Evolutionary conservation across 2,888 invertebrate species (phyloP).

Genomic region (Ceratothoa steindachneri): DNA sequence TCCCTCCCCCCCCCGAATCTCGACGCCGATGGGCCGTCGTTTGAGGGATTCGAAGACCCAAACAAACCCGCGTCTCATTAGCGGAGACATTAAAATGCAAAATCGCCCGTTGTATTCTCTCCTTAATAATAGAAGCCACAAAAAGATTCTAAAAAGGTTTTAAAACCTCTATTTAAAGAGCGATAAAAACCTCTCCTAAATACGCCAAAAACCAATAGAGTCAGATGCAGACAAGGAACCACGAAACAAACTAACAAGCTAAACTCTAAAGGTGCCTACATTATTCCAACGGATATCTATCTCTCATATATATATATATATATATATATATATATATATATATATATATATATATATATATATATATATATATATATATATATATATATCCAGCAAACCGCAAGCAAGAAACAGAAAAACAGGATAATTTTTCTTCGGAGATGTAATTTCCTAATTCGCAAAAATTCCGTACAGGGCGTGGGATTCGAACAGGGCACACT

Average conservation of each 20-base stretch:
- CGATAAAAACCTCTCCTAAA: background rate
- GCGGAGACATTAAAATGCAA: background rate
- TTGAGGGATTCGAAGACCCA: too few species aligned
- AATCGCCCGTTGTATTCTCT: background rate
- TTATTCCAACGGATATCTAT: too few species aligned
- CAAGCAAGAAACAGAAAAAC: too few species aligned
- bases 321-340: background rate
- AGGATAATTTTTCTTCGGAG: too few species aligned
- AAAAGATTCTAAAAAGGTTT: background rate
- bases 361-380: background rate
- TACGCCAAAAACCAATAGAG: background rate
- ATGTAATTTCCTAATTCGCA: too few species aligned
- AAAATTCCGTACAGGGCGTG: too few species aligned
- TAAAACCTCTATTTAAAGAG: background rate
- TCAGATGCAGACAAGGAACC: too few species aligned
- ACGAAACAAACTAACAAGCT: too few species aligned
- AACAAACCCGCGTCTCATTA: background rate
- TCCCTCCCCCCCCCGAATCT: too few species aligned
- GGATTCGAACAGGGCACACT: too few species aligned
- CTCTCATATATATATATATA: background rate
- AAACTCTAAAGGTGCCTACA: too few species aligned
- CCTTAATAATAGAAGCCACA: background rate
- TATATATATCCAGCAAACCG: background rate
- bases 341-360: background rate
- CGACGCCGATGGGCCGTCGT: too few species aligned